Conservation (phyloP, 1,140 invertebrate genomes). For the Colletes gigas region DNA sequence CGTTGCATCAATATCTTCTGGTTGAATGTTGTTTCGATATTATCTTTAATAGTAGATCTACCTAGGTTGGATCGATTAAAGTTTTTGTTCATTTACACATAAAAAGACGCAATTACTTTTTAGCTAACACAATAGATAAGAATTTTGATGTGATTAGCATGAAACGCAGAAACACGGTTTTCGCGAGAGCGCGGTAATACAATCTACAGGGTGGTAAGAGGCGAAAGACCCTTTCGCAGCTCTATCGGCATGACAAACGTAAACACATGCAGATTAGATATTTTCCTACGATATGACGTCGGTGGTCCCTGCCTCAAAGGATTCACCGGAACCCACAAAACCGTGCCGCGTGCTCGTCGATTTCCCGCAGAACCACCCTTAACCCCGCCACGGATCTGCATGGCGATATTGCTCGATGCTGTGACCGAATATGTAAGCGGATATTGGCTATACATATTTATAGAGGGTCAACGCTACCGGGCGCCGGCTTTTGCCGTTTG, state of each 20-base stretch:
- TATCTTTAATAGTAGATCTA: too few species aligned
- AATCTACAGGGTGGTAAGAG: slow-evolving; percentile 48
- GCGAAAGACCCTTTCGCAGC: slow-evolving; percentile 40
- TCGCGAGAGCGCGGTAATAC: slow-evolving; percentile 40
- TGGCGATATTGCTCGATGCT: slow-evolving; percentile 71
- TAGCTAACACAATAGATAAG: too few species aligned
- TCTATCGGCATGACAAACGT: slow-evolving; percentile 72
- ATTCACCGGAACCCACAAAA: slow-evolving; percentile 51
- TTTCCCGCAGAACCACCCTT: slow-evolving; percentile 26
- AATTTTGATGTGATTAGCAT: too few species aligned
- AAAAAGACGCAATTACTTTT: too few species aligned
- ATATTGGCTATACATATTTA: slow-evolving; percentile 79
- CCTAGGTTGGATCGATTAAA: too few species aligned
- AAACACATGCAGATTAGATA: slow-evolving; percentile 78
- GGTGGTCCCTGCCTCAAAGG: slow-evolving; percentile 65
- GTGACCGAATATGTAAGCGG: slow-evolving; percentile 73
- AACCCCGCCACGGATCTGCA: slow-evolving; percentile 63
- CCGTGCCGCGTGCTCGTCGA: slow-evolving; percentile 23
- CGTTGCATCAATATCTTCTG: too few species aligned
- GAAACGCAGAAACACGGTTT: not conserved
- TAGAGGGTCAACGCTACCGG: slow-evolving; percentile 59
- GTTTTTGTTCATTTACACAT: too few species aligned
- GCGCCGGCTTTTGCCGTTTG: slow-evolving; percentile 41
- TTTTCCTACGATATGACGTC: slow-evolving; percentile 71
- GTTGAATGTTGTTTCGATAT: too few species aligned